Evolutionary conservation across 2,113 vertebrate genomes (phyloP).

Genomic region (Ptilorrhoa leucosticta): DNA sequence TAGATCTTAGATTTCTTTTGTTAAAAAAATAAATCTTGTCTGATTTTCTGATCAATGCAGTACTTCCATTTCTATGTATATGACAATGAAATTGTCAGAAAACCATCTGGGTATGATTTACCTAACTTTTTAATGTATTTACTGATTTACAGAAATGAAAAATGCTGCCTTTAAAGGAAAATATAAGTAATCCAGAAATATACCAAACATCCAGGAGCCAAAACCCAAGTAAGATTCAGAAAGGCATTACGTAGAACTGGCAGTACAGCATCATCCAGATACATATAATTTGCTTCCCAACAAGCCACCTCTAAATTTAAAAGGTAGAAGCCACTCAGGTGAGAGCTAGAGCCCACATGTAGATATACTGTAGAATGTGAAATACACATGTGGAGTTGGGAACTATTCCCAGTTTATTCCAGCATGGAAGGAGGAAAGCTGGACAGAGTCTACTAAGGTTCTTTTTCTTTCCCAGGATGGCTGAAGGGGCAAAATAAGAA

Average conservation of each 20-base stretch:
- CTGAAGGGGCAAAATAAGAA: background rate
- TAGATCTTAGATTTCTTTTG: background rate
- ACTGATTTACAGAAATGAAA: background rate
- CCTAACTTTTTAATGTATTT: background rate
- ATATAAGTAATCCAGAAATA: background rate
- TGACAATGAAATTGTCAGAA: background rate
- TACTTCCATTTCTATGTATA: background rate
- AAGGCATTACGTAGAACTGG: background rate
- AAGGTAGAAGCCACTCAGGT: background rate
- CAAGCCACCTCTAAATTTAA: background rate
- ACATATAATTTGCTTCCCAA: background rate
- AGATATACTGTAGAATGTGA: background rate
- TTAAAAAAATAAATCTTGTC: background rate
- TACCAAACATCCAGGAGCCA: background rate
- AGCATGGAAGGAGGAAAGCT: background rate
- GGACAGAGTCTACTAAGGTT: background rate
- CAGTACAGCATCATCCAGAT: background rate
- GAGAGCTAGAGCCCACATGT: background rate
- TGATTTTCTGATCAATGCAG: background rate
- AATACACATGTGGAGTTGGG: background rate
- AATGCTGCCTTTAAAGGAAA: background rate
- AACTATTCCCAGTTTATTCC: background rate
- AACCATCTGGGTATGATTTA: background rate
- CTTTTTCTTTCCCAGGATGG: background rate
- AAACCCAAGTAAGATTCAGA: background rate